Conservation (phyloP, 2,797 vertebrate genomes). For the Enteromius unitaeniatus region DNA sequence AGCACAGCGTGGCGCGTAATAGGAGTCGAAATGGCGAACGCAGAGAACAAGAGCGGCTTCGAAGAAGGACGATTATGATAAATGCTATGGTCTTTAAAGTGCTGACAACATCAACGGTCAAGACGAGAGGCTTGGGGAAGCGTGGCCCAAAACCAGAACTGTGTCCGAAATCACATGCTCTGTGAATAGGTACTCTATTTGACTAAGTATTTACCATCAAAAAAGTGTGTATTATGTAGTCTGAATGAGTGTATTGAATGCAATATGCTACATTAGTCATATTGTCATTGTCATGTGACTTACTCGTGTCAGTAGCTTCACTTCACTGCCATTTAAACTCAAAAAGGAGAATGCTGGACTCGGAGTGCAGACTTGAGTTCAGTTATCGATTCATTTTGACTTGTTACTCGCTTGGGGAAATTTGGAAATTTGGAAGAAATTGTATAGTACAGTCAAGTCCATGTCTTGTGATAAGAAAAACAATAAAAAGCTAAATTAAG, state of each 20-base stretch:
- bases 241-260: neutral
- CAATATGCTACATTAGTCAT: neutral
- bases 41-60: constrained; percentile 39
- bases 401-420: neutral
- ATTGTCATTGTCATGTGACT: neutral
- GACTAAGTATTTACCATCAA: neutral
- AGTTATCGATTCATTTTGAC: neutral
- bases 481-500: neutral
- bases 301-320: neutral
- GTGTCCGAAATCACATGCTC: neutral
- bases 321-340: neutral
- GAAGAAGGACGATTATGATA: constrained; percentile 53
- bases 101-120: constrained; percentile 49
- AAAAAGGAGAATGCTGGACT: neutral
- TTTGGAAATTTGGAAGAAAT: neutral
- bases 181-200: neutral
- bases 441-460: neutral
- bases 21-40: constrained; percentile 56
- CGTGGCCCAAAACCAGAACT: neutral
- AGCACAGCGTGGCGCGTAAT: constrained; percentile 55
- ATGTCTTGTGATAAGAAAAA: neutral
- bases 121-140: neutral
- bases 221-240: neutral
- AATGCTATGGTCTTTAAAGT: constrained; percentile 51
- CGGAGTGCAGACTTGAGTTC: neutral